These are phyloP conservation scores for Furcifer pardalis DNA, from an alignment of 2,797 vertebrate species.

Conservation along the genomic window DNA sequence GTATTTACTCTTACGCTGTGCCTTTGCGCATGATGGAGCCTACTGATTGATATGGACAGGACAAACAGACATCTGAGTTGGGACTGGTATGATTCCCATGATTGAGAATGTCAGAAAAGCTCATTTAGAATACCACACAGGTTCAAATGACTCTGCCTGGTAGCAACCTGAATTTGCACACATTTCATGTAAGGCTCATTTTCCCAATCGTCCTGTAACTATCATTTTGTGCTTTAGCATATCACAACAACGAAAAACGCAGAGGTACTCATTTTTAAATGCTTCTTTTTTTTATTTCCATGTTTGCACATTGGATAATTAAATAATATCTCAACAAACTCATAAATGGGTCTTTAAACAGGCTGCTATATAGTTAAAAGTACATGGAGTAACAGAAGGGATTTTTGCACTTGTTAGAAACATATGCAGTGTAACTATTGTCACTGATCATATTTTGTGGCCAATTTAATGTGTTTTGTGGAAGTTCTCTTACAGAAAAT, in stretches of 20 bases:
- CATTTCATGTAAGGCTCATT: background rate
- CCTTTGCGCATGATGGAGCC: background rate
- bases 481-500: constrained; percentile 70
- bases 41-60: too few species aligned
- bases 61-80: background rate
- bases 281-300: constrained; percentile 84
- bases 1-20: background rate
- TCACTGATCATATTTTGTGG: constrained; percentile 72
- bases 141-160: background rate
- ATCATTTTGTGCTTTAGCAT: background rate
- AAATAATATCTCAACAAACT: constrained; percentile 81
- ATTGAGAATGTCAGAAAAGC: rapidly evolving
- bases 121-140: rapidly evolving
- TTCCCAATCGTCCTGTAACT: background rate
- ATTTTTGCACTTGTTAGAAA: constrained; percentile 74
- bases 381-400: constrained; percentile 70
- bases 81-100: too few species aligned
- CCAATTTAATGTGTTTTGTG: constrained; percentile 74
- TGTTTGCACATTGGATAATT: constrained; percentile 82
- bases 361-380: constrained; percentile 76
- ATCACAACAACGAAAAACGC: constrained; percentile 40
- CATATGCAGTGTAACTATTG: constrained; percentile 65
- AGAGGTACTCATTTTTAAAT: constrained; percentile 66
- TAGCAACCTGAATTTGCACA: background rate
- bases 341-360: constrained; percentile 80